Percentiles rank a stretch among this genome's conserved stretches.
Evolutionary conservation across 2,888 invertebrate genomes (phyloP).

Genomic region (Allygus modestus): DNA sequence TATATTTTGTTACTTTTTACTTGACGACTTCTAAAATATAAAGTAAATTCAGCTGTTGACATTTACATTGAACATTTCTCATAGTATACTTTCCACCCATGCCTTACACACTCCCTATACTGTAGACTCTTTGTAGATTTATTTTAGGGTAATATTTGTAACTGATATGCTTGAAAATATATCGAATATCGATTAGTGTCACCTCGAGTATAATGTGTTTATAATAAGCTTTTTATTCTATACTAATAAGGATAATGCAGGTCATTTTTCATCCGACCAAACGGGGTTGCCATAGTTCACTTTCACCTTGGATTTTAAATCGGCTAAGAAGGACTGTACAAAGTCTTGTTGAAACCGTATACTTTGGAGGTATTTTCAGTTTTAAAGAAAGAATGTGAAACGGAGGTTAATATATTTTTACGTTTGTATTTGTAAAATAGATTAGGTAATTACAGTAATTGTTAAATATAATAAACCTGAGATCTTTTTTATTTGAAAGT

Average conservation of each 20-base stretch:
- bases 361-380: no score
- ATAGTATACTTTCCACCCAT: conserved; percentile 58
- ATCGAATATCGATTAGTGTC: conserved; percentile 46
- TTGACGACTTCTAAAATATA: conserved; percentile 59
- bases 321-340: no score
- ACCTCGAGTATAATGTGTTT: conserved; percentile 44
- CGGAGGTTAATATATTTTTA: no score
- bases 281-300: conserved; percentile 33
- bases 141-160: conserved; percentile 55
- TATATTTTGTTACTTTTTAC: conserved; percentile 62
- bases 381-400: no score
- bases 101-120: conserved; percentile 57
- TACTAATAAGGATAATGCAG: conserved; percentile 53
- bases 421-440: no score
- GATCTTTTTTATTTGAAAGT: no score
- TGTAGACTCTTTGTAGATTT: conserved; percentile 55
- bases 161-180: conserved; percentile 43
- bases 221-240: conserved; percentile 52
- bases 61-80: conserved; percentile 45
- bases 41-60: conserved; percentile 56
- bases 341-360: no score
- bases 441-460: no score
- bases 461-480: no score
- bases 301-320: background rate
- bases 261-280: background rate